phyloP scores from a whole-genome alignment of 2,888 invertebrate species.

The Drosophila prostipennis region DNA sequence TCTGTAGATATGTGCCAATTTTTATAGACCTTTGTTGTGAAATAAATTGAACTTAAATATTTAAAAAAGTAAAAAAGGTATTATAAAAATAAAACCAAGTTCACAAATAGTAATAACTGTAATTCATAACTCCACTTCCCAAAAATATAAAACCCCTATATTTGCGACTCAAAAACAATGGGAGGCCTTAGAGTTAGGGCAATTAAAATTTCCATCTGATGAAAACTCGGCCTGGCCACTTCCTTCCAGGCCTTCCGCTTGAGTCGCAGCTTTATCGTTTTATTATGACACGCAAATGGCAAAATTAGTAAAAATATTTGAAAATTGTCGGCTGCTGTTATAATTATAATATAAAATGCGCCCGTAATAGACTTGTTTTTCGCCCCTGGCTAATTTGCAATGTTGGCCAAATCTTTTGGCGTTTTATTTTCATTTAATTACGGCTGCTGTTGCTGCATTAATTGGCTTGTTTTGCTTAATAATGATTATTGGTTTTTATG shows the following conservation, averaged over 20 bases:
- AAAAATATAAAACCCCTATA: neutral
- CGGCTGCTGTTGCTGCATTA: slow-evolving; percentile 60
- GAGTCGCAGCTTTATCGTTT: slow-evolving; percentile 54
- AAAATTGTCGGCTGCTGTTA: slow-evolving; percentile 50
- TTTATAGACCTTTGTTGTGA: too few species aligned
- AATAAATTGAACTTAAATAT: too few species aligned
- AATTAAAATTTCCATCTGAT: slow-evolving; percentile 8
- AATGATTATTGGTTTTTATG: slow-evolving; percentile 79
- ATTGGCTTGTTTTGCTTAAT: slow-evolving; percentile 79
- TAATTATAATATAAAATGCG: slow-evolving; percentile 40
- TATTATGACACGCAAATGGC: slow-evolving; percentile 74
- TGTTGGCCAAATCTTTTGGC: slow-evolving; percentile 69
- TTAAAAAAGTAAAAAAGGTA: too few species aligned
- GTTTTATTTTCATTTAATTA: slow-evolving; percentile 79
- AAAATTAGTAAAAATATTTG: slow-evolving; percentile 62
- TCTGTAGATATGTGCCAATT: too few species aligned
- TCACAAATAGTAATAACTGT: too few species aligned
- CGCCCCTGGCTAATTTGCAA: slow-evolving; percentile 32
- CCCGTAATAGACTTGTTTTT: slow-evolving; percentile 64
- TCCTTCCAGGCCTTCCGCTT: slow-evolving; percentile 46
- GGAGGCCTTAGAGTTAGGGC: neutral
- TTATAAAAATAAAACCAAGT: too few species aligned
- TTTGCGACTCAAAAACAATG: neutral
- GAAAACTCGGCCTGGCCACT: slow-evolving; percentile 11
- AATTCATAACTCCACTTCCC: neutral